Conservation (phyloP, 2,888 invertebrate genomes). For the Noctua fimbriata region DNA sequence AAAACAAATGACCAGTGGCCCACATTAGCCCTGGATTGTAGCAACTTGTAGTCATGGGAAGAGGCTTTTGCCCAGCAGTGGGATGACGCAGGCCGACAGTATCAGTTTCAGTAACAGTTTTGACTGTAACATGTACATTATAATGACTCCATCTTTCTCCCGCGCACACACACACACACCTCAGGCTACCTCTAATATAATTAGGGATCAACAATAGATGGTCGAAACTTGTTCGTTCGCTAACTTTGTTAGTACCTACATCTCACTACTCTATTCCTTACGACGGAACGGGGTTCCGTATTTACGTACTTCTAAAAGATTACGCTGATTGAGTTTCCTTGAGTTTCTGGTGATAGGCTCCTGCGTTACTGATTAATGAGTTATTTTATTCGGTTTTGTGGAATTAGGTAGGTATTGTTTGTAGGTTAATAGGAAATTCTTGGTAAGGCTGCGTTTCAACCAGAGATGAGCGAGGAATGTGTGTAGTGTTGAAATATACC, state of each 20-base stretch:
- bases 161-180: slow-evolving; percentile 13
- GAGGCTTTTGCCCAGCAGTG: too few species aligned
- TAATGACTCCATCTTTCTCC: neutral
- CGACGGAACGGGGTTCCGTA: slow-evolving; percentile 28
- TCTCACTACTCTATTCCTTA: slow-evolving; percentile 19
- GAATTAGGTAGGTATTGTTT: neutral
- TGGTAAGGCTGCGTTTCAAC: too few species aligned
- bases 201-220: slow-evolving; percentile 48
- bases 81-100: too few species aligned
- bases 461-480: too few species aligned
- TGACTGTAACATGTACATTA: neutral
- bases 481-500: too few species aligned
- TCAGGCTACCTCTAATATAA: slow-evolving; percentile 28
- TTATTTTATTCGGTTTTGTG: slow-evolving; percentile 6
- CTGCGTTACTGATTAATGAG: slow-evolving; percentile 5
- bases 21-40: too few species aligned
- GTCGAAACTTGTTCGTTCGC: slow-evolving; percentile 36
- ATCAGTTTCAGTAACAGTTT: too few species aligned
- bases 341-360: slow-evolving; percentile 21
- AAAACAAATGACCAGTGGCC: too few species aligned
- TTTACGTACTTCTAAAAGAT: slow-evolving; percentile 45
- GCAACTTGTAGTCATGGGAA: too few species aligned
- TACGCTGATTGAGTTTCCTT: slow-evolving; percentile 51
- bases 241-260: slow-evolving; percentile 44
- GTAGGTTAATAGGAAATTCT: neutral